phyloP scores from a whole-genome alignment of 2,113 vertebrate species.

The Corydoras maculifer region DNA sequence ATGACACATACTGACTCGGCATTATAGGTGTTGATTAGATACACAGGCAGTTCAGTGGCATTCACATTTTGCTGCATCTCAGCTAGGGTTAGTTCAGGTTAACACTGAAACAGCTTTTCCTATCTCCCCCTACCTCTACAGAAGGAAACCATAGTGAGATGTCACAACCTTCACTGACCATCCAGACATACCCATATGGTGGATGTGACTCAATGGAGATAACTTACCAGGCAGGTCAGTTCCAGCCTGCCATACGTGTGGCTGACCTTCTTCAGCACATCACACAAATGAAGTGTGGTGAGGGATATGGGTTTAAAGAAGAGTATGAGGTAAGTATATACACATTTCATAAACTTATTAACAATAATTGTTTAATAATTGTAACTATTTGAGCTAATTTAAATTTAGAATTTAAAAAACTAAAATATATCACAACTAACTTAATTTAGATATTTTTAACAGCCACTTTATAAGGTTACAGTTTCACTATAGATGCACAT shows the following conservation, averaged over 20 bases:
- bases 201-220: conserved; percentile 92
- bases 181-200: conserved; percentile 91
- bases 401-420: too few species aligned
- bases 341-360: too few species aligned
- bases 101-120: too few species aligned
- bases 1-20: background rate
- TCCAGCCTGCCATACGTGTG: conserved; percentile 92
- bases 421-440: too few species aligned
- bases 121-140: conserved; percentile 45
- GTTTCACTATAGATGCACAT: too few species aligned
- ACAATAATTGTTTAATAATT: too few species aligned
- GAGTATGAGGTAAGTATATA: conserved; percentile 85
- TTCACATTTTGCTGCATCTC: background rate
- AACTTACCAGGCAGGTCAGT: conserved; percentile 89
- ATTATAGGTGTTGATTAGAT: background rate
- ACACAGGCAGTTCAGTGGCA: background rate
- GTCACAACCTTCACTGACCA: conserved; percentile 82
- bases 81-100: too few species aligned
- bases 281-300: conserved; percentile 97
- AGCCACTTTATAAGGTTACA: too few species aligned
- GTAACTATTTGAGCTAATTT: too few species aligned
- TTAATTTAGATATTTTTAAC: too few species aligned
- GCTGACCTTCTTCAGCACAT: conserved; percentile 97
- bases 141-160: conserved; percentile 86
- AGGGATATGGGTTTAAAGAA: conserved; percentile 96